Evolutionary conservation across 2,888 invertebrate species (phyloP).

Genomic region (Cartodere bifasciata): DNA sequence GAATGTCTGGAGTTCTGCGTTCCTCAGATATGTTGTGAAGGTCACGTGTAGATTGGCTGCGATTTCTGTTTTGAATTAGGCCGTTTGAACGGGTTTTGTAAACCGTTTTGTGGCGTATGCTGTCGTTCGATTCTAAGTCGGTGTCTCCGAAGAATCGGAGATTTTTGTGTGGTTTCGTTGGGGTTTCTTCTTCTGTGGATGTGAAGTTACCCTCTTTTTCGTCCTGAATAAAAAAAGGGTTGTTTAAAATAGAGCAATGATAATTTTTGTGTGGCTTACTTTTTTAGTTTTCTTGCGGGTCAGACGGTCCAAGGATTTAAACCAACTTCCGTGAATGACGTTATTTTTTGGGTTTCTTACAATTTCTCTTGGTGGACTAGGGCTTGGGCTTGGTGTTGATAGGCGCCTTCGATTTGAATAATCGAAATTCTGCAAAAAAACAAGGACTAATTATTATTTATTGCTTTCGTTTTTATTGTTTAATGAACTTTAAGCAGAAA

Average conservation of each 20-base stretch:
- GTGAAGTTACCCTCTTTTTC: conserved; percentile 36
- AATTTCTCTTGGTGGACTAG: conserved; percentile 42
- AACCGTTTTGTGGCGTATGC: conserved; percentile 30
- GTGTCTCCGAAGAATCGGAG: conserved; percentile 77
- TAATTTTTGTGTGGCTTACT: conserved; percentile 37
- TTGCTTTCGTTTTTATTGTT: too few relatives aligned
- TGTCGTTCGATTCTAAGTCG: conserved; percentile 60
- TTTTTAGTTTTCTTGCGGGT: conserved; percentile 50
- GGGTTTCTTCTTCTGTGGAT: conserved; percentile 44
- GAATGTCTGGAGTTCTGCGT: conserved; percentile 27
- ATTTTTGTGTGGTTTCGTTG: conserved; percentile 44
- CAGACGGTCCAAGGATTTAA: conserved; percentile 63
- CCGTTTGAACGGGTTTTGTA: conserved; percentile 18
- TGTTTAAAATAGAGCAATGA: too few relatives aligned
- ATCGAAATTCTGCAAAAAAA: conserved; percentile 38
- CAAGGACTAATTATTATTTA: too few relatives aligned
- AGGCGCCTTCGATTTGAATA: conserved; percentile 61
- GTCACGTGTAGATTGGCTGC: conserved; percentile 36
- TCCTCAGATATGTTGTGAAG: conserved; percentile 46
- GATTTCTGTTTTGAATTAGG: conserved; percentile 17
- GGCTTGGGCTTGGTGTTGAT: conserved; percentile 58
- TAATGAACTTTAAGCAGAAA: too few relatives aligned
- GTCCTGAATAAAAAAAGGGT: conserved; percentile 29
- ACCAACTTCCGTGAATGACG: conserved; percentile 49
- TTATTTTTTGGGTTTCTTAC: conserved; percentile 29